phyloP scores from a whole-genome alignment of 92 coral and sea anemone genomes.

The Ricordea florida region DNA sequence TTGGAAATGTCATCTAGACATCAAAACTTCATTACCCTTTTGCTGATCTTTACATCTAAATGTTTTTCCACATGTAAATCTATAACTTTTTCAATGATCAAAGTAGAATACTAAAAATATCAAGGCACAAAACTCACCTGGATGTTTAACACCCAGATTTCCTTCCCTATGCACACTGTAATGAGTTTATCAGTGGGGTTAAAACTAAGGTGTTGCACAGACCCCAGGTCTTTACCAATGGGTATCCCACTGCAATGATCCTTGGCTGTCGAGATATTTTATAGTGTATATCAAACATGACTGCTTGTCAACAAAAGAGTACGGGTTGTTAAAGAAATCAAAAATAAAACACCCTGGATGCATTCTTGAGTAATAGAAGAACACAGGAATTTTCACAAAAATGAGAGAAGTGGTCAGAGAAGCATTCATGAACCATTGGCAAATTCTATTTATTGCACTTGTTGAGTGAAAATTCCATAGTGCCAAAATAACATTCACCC shows the following conservation, averaged over 20 bases:
- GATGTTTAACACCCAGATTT: slow-evolving; percentile 89
- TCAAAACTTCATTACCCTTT: background rate
- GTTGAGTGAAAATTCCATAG: too few relatives aligned
- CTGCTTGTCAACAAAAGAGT: too few relatives aligned
- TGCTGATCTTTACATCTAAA: background rate
- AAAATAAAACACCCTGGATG: too few relatives aligned
- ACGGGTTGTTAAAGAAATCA: too few relatives aligned
- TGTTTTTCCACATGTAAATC: background rate
- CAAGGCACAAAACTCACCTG: slow-evolving; percentile 52
- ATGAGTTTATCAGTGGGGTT: slow-evolving; percentile 76
- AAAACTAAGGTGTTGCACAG: slow-evolving; percentile 86
- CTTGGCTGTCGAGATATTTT: slow-evolving; percentile 13
- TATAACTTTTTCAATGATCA: background rate
- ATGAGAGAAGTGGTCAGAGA: background rate
- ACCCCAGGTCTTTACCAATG: slow-evolving; percentile 89
- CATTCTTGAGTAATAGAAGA: too few relatives aligned
- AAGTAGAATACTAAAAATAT: too few relatives aligned
- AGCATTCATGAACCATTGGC: background rate
- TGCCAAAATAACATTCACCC: too few relatives aligned
- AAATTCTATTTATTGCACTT: too few relatives aligned
- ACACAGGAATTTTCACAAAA: background rate
- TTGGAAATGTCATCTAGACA: background rate
- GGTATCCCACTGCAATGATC: slow-evolving; percentile 47
- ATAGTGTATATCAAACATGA: background rate
- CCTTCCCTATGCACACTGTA: slow-evolving; percentile 81